Conservation (phyloP, 2,797 vertebrate species). For the Bovichtus variegatus region DNA sequence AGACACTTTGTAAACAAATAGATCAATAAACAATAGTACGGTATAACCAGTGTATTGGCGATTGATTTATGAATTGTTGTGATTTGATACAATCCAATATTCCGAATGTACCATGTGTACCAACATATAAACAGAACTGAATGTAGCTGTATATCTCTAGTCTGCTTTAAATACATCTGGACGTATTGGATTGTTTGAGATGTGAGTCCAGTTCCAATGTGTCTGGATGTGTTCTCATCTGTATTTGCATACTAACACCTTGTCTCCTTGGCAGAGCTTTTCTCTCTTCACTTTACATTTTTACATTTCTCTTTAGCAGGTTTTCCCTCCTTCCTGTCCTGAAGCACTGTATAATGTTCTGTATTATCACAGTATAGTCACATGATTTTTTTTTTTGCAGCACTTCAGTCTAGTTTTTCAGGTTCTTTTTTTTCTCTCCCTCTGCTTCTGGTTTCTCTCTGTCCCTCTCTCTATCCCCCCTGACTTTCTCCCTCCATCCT, state of each 20-base stretch:
- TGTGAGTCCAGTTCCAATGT: slow-evolving; percentile 24
- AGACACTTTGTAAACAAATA: background rate
- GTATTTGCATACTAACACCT: slow-evolving; percentile 67
- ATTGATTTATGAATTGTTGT: too few relatives aligned
- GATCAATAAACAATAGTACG: background rate
- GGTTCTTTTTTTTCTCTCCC: slow-evolving; percentile 46
- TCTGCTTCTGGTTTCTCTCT: slow-evolving; percentile 30
- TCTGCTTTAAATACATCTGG: background rate
- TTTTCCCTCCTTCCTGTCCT: slow-evolving; percentile 47
- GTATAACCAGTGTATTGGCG: too few relatives aligned
- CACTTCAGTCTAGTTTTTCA: slow-evolving; percentile 66
- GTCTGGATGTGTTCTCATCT: slow-evolving; percentile 19
- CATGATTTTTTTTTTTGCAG: slow-evolving; percentile 24
- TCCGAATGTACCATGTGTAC: background rate
- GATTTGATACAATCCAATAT: too few relatives aligned
- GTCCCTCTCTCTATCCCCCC: slow-evolving; percentile 27
- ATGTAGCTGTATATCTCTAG: background rate
- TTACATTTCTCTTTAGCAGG: slow-evolving; percentile 57
- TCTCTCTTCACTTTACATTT: slow-evolving; percentile 23
- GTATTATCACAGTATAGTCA: slow-evolving; percentile 18
- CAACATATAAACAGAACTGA: background rate
- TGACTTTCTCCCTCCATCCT: slow-evolving; percentile 55
- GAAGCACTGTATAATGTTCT: background rate
- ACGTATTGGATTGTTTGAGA: slow-evolving; percentile 11
- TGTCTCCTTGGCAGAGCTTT: slow-evolving; percentile 43